Base-by-base conservation (phyloP, 2,797 vertebrate species). In the Bryconaethiops microstoma region DNA sequence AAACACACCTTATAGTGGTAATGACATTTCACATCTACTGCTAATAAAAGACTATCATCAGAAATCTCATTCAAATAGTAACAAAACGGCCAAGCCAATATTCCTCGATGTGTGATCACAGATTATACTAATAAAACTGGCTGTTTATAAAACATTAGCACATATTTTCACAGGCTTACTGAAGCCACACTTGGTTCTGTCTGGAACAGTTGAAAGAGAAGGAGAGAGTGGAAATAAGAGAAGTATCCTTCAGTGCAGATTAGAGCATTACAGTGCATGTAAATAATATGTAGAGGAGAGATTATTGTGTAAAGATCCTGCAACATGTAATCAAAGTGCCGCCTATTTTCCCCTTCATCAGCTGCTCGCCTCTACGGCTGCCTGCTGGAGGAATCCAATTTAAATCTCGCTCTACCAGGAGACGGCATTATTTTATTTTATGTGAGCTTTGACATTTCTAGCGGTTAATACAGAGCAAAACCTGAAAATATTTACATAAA, bases 391-490 rank as follows among this genome's bases (percentile, higher is more conserved):
- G 90, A 95, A 95, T 94, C 94, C 93, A 95, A 95, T 95, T 95
- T 94, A 95, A 95, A 95, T 94, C 94, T 92, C 92, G 93, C 92
- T 94, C 92, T 87, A 91, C 91, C 84, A 89, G 90, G 92, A 92
- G 92, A 95, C 92, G 92, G 91, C 92, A 95, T 95, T 94, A 93
- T 95, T 95, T 94, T 92, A 95, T 95, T 95, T 95, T 95, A 95
- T 95, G 94, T 95, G 94, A 92, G 93, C 93, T 94, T 93, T 95
- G 94, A 95, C 94, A 95, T 95, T 95, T 95, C 94, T 94, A 88
- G 88, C 91, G 89, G 90, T 93, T 95, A 95, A 94, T 94, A 94
- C 91, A 87, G 90, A 92, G 92, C 91, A 93, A 95, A 95, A 95
- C 92, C 88, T 85, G 86, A 87, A 91, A 90, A 92, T 94, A 95